Conservation (phyloP, 1,140 invertebrate genomes). For the Pogonognathellus flavescens region DNA sequence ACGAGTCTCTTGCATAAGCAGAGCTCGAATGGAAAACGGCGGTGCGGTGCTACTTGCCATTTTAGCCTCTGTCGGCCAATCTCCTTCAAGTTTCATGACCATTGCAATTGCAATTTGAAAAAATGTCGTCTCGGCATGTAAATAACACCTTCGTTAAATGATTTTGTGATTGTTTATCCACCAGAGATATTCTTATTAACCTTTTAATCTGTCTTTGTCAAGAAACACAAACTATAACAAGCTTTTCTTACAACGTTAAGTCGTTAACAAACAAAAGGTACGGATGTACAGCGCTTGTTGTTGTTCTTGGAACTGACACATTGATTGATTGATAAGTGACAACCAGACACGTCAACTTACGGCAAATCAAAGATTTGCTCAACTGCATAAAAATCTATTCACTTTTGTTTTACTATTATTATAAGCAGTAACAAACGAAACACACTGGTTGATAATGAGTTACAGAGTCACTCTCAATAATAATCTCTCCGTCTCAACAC, state of each 20-base stretch:
- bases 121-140: conserved; percentile 13
- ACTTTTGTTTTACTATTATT: neutral
- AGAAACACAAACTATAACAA: neutral
- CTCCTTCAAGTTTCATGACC: conserved; percentile 67
- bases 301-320: conserved; percentile 37
- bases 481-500: neutral
- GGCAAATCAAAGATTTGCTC: conserved; percentile 15
- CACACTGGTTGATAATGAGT: too few relatives aligned
- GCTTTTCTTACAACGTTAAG: neutral
- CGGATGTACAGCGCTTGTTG: neutral
- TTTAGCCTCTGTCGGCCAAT: conserved; percentile 67
- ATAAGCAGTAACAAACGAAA: too few relatives aligned
- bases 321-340: conserved; percentile 16
- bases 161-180: conserved; percentile 18
- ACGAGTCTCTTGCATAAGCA: conserved; percentile 65
- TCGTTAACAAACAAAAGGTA: neutral
- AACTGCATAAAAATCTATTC: conserved; percentile 1
- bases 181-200: neutral
- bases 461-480: too few relatives aligned
- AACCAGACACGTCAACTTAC: conserved; percentile 41
- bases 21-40: conserved; percentile 66
- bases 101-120: conserved; percentile 56
- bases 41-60: conserved; percentile 64
- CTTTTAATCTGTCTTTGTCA: neutral
- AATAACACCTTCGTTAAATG: conserved; percentile 20